Base-by-base conservation (phyloP, 2,797 vertebrate genomes). In the Clamator glandarius region DNA sequence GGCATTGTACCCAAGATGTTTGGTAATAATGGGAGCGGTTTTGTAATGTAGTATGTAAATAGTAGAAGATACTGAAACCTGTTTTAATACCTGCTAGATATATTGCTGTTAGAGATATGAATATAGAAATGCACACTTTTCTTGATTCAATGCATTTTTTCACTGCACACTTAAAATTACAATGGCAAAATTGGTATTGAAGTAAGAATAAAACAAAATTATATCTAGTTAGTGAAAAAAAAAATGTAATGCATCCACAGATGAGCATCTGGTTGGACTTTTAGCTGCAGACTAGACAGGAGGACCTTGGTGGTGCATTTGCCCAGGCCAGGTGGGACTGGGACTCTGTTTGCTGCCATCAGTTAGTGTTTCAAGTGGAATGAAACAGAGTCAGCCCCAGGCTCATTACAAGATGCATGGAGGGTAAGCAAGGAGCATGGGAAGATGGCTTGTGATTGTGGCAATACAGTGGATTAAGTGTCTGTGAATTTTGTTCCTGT, bases 401-500 rank as follows among this genome's bases (percentile, higher is more conserved):
- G 46, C 50, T 20, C 9, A 24, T 8, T 64, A 54, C 15, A 35
- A 29, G 62, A 7, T 26, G 8, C 21, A 2, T 1, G 9, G 25
- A 35, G 25, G 31, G 13, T 33, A 14, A 44, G 51, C 21, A 16
- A 19, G 50, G 46, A 55, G 28, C 25, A 8, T 12, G 6, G 29
- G 31, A 57, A 69, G 51, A 17, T 11, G 17, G 61, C 26, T 67
- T 18, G 17, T 42, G n/a, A 21, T 54, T 64, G 58, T 58, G 79
- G 29, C 63, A 5, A 2, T 48, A 3, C 11, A 1, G 5, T 29
- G 19, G 16, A 14, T 48, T 26, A 23, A 52, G 26, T 3, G 0
- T 24, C 23, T 35, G 48, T 41, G 55, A 33, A 18, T 46, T 63
- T 33, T 39, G 28, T 54, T 83, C 15, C 17, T 18, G 26, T 63